Conservation (phyloP, 1,140 invertebrate species). For the Leptopilina boulardi region DNA sequence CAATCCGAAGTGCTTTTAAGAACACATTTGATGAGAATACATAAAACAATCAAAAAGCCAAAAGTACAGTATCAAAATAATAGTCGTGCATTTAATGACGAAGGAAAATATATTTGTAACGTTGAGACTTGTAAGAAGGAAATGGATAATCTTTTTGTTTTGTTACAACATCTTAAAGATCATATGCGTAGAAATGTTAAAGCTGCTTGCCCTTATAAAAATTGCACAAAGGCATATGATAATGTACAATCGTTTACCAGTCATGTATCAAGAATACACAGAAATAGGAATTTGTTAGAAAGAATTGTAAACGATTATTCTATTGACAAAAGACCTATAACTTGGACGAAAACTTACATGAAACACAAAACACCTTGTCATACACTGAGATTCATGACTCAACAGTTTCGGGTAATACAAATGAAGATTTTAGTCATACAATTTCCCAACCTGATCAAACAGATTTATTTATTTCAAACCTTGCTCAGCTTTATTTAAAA, state of each 20-base stretch:
- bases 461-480: not conserved
- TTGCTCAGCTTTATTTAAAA: not conserved
- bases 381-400: not conserved
- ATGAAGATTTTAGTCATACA: not conserved
- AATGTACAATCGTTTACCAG: not conserved
- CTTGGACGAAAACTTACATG: not conserved
- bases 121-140: not conserved
- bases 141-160: not conserved
- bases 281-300: not conserved
- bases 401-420: not conserved
- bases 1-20: not conserved
- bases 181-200: not conserved
- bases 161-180: not conserved
- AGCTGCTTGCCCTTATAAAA: not conserved
- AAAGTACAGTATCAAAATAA: not conserved
- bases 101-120: not conserved
- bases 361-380: not conserved
- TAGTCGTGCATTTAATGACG: not conserved
- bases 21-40: not conserved
- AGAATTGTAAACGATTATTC: not conserved
- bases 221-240: not conserved
- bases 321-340: not conserved
- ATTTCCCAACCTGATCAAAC: not conserved
- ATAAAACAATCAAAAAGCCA: not conserved
- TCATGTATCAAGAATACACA: not conserved